Evolutionary conservation across 2,797 vertebrate species (phyloP).

Genomic region (Erpetoichthys calabaricus): DNA sequence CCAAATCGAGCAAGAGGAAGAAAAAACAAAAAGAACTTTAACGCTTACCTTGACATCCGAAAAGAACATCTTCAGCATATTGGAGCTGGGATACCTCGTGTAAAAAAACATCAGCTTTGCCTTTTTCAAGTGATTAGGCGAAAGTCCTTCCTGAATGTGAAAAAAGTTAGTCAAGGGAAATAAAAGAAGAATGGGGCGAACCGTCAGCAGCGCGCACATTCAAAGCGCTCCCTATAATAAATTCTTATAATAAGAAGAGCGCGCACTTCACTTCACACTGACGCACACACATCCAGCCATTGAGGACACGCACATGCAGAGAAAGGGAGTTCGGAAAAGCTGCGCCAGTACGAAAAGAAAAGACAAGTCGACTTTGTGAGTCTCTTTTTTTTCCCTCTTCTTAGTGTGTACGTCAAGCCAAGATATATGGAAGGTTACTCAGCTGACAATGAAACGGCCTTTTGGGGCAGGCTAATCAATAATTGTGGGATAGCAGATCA

Average conservation of each 20-base stretch:
- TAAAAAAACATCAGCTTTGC: constrained; percentile 99
- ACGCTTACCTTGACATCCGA: constrained; percentile 91
- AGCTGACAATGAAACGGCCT: constrained; percentile 30
- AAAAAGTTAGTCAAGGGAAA: constrained; percentile 72
- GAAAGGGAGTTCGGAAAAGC: constrained; percentile 34
- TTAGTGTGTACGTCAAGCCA: constrained; percentile 32
- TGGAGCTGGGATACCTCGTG: constrained; percentile 92
- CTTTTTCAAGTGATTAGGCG: constrained; percentile 97
- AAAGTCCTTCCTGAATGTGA: constrained; percentile 96
- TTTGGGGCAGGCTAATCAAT: constrained; percentile 45
- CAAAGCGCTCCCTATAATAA: too few relatives aligned
- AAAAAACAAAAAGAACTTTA: not conserved
- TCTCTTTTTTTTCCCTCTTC: too few relatives aligned
- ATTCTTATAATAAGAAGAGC: too few relatives aligned
- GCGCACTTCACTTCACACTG: too few relatives aligned
- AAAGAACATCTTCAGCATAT: constrained; percentile 98
- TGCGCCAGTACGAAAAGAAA: constrained; percentile 23
- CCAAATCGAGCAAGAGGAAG: not conserved
- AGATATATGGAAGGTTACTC: constrained; percentile 43
- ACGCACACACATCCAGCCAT: too few relatives aligned
- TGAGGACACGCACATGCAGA: constrained; percentile 46
- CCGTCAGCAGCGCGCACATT: too few relatives aligned
- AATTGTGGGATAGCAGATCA: constrained; percentile 42
- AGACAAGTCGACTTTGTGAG: too few relatives aligned
- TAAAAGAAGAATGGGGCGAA: too few relatives aligned